Conservation (phyloP, 2,888 invertebrate genomes). For the Dermolepida albohirtum region DNA sequence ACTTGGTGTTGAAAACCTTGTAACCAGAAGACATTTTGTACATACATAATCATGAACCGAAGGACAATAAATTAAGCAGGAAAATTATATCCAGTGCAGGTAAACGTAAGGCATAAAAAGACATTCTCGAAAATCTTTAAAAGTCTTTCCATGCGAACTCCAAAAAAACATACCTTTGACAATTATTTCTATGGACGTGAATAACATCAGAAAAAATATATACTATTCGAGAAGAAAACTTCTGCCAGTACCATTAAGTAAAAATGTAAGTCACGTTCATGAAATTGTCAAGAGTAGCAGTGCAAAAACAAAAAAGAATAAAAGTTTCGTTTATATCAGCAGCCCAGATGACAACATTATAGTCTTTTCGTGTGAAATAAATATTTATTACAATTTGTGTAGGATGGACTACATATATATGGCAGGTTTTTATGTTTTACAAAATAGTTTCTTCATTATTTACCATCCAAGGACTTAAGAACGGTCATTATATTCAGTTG, state of each 20-base stretch:
- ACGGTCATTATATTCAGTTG: conserved; percentile 6
- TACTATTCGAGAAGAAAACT: background rate
- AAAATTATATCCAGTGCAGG: too few relatives aligned
- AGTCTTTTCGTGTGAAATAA: background rate
- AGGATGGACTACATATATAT: background rate
- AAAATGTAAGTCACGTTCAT: background rate
- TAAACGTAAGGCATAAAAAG: too few relatives aligned
- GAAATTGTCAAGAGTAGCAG: conserved; percentile 2
- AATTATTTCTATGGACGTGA: too few relatives aligned
- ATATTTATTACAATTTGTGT: conserved; percentile 1
- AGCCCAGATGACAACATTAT: conserved; percentile 7
- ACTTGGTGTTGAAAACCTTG: too few relatives aligned
- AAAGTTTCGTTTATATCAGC: background rate
- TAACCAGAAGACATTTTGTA: too few relatives aligned
- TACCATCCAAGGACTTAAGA: conserved; percentile 5
- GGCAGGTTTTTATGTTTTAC: background rate
- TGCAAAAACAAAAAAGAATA: background rate
- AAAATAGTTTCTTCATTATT: conserved; percentile 8
- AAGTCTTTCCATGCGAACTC: too few relatives aligned
- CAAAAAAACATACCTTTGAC: too few relatives aligned
- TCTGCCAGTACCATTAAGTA: background rate
- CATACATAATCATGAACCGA: too few relatives aligned
- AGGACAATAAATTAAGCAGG: too few relatives aligned
- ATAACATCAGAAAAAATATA: background rate
- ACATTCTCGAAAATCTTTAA: too few relatives aligned